Evolutionary conservation across 2,797 vertebrate species (phyloP), one percentile per base, ranked within the genome.

Genomic region (Erpetoichthys calabaricus): DNA sequence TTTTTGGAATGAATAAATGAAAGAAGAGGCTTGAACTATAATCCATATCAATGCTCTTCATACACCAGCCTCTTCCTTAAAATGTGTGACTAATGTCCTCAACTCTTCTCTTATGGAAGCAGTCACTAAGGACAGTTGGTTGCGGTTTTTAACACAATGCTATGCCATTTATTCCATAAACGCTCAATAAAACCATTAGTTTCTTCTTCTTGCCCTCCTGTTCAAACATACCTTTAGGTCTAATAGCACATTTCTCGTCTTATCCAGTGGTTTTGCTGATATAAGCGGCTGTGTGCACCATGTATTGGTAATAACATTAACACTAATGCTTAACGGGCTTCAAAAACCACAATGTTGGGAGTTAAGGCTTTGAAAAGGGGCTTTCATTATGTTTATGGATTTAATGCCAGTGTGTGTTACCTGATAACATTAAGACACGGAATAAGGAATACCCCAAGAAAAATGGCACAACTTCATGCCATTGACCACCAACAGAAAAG

Each of bases 41-140:
- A 88, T 86, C 86, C 82, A 75, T 62, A 72, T 80, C 81, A 76
- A 81, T 82, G 82, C 75, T 83, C 84, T 84, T 85, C 78, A 82
- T 65, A 83, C 84, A 79, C 79, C 82, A 83, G 80, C 82, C 81
- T 86, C 81, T 85, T 70, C 75, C 76, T 86, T 86, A 86, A 86
- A 85, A 85, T 77, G 80, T 86, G 84, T 86, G 83, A 85, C 86
- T 86, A 86, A 88, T 86, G 84, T 84, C 75, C 84, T 75, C 82
- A 86, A 85, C 86, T 85, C 84, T 82, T 78, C 70, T 58, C 78
- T 79, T 84, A 80, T 79, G 74, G 76, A 72, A 77, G 75, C 84
- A 80, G 82, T 83, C 82, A 81, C 75, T 56, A 61, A 76, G 75
- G 72, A 80, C 70, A 78, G 78, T 74, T 74, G 75, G 74, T 76